A percentile compares a stretch with the other conserved stretches of the same genome.
phyloP scores from a whole-genome alignment of 2,113 vertebrate genomes.

The Tyto alba region DNA sequence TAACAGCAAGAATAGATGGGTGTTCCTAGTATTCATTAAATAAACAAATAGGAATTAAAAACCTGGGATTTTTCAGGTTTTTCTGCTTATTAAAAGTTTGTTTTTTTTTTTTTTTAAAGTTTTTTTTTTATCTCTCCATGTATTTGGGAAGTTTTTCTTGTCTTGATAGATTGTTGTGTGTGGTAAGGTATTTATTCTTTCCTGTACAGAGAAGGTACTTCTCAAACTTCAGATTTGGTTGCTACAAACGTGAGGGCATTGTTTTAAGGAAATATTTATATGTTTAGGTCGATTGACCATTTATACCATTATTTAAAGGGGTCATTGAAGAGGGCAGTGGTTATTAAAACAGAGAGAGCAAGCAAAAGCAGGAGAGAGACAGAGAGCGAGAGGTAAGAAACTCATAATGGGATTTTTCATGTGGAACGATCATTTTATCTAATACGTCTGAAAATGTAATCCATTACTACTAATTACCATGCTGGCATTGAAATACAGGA shows the following conservation, averaged over 20 bases:
- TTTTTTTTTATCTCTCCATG: neutral
- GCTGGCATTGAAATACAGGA: slow-evolving; percentile 72
- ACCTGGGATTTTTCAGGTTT: neutral
- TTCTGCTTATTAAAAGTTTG: neutral
- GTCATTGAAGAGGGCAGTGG: slow-evolving; percentile 61
- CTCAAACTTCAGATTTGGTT: neutral
- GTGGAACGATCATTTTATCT: slow-evolving; percentile 85
- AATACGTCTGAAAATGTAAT: slow-evolving; percentile 80
- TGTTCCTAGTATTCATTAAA: neutral
- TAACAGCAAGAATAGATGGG: neutral
- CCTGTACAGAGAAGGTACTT: neutral
- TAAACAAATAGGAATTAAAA: neutral
- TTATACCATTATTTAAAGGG: slow-evolving; percentile 53
- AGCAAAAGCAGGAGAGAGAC: slow-evolving; percentile 32
- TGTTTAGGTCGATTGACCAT: slow-evolving; percentile 52
- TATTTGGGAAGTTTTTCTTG: neutral
- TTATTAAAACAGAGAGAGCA: slow-evolving; percentile 63
- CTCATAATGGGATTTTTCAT: slow-evolving; percentile 81
- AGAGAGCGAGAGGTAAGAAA: slow-evolving; percentile 50
- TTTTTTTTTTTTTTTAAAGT: neutral
- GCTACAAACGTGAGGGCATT: neutral
- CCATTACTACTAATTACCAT: slow-evolving; percentile 88
- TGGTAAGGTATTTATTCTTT: neutral
- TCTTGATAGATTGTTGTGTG: neutral
- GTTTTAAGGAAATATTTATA: slow-evolving; percentile 59